These are phyloP conservation scores for Serranus cabrilla DNA, from an alignment of 2,797 vertebrate genomes.

Conservation along the genomic window DNA sequence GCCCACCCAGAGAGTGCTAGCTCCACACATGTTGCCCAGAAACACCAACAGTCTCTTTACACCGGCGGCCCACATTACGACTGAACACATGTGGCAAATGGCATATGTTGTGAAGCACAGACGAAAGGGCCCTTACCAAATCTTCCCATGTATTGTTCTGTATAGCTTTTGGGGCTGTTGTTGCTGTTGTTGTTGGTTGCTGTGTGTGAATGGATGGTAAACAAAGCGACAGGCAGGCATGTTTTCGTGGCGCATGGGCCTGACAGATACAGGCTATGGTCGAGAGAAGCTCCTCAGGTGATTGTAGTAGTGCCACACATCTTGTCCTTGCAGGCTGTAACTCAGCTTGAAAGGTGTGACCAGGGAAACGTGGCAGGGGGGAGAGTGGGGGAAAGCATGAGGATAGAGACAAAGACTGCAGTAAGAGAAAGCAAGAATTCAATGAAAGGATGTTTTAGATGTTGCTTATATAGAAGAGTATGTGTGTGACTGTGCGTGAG, in stretches of 20 bases:
- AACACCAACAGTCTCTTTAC: constrained; percentile 50
- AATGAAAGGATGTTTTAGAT: constrained; percentile 43
- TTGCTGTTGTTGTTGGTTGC: constrained; percentile 23
- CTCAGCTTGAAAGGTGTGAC: constrained; percentile 78
- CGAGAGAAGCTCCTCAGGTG: constrained; percentile 72
- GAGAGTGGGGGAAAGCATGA: constrained; percentile 9
- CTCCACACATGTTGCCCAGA: constrained; percentile 48
- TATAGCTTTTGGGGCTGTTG: constrained; percentile 54
- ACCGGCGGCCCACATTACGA: constrained; percentile 35
- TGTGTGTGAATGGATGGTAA: constrained; percentile 61
- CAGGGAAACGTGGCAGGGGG: constrained; percentile 38
- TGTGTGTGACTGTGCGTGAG: constrained; percentile 20
- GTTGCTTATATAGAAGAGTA: constrained; percentile 16
- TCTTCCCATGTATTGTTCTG: constrained; percentile 42
- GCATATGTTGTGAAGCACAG: constrained; percentile 62
- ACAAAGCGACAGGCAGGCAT: constrained; percentile 56
- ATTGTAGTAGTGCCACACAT: constrained; percentile 58
- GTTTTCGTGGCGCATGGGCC: constrained; percentile 47
- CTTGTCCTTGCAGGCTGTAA: constrained; percentile 67
- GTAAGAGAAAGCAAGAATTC: constrained; percentile 35
- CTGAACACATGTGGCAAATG: constrained; percentile 63
- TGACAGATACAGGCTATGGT: constrained; percentile 60
- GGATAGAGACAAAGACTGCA: constrained; percentile 29
- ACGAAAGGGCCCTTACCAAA: constrained; percentile 42
- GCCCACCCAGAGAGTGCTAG: constrained; percentile 24